Conservation (phyloP, 1,140 invertebrate species). For the Anoplophora glabripennis region DNA sequence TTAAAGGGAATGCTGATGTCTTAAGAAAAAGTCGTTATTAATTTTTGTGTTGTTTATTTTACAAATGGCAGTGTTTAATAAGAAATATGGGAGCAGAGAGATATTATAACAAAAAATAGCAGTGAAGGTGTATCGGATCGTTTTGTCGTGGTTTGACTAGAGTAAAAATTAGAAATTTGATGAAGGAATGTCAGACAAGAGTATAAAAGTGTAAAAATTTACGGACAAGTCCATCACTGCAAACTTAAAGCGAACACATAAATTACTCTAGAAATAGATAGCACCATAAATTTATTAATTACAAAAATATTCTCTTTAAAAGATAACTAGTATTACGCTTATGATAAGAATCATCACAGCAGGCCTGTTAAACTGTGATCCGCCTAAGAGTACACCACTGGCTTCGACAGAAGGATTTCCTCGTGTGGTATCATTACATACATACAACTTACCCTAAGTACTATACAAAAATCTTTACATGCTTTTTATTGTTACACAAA, state of each 20-base stretch:
- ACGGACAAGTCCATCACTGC: constrained; percentile 6
- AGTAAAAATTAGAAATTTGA: background rate
- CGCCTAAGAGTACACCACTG: constrained; percentile 16
- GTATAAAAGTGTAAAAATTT: background rate
- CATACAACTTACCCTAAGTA: constrained; percentile 42
- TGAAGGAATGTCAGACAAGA: constrained; percentile 10
- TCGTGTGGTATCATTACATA: constrained; percentile 29
- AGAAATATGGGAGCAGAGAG: constrained; percentile 7
- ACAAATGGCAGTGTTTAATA: constrained; percentile 38
- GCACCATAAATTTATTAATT: constrained; percentile 41
- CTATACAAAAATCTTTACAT: constrained; percentile 46
- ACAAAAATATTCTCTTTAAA: constrained; percentile 37
- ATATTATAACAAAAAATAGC: constrained; percentile 8
- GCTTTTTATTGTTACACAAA: constrained; percentile 36
- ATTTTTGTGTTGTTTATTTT: constrained; percentile 18
- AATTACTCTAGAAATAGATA: constrained; percentile 26
- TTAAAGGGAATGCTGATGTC: background rate
- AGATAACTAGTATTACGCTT: constrained; percentile 12
- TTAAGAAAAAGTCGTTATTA: background rate
- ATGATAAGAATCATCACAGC: constrained; percentile 18
- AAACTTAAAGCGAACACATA: constrained; percentile 8
- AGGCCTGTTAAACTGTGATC: constrained; percentile 5
- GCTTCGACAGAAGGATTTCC: constrained; percentile 9
- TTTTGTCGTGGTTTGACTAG: background rate
- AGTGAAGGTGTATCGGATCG: background rate